These are phyloP conservation scores for Epinotia bilunana DNA, from an alignment of 2,888 invertebrate species.

Conservation along the genomic window DNA sequence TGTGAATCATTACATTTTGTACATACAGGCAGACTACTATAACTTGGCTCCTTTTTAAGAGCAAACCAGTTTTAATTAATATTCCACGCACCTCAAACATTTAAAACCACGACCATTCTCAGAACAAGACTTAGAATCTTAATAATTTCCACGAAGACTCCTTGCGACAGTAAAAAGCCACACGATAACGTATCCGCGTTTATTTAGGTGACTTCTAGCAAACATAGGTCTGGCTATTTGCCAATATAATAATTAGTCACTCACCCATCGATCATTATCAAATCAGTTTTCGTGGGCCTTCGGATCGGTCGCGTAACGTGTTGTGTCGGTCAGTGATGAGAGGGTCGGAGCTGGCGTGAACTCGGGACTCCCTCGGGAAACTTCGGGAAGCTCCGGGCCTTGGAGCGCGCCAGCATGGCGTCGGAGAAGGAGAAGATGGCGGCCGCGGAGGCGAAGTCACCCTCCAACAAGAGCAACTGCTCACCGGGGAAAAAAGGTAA, in stretches of 20 bases:
- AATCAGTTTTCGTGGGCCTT: constrained; percentile 59
- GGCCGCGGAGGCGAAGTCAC: constrained; percentile 76
- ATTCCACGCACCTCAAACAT: constrained; percentile 22
- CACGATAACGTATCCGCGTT: constrained; percentile 56
- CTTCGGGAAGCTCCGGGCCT: constrained; percentile 53
- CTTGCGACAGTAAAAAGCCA: constrained; percentile 28
- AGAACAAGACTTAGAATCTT: constrained; percentile 9
- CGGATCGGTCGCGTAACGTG: constrained; percentile 62
- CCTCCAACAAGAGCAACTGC: constrained; percentile 78
- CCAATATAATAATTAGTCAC: constrained; percentile 69
- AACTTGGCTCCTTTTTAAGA: constrained; percentile 13
- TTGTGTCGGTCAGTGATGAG: constrained; percentile 66
- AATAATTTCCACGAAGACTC: constrained; percentile 4
- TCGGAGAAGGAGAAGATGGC: constrained; percentile 82
- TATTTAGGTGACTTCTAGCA: constrained; percentile 61
- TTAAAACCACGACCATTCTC: constrained; percentile 31
- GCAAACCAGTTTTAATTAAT: constrained; percentile 30
- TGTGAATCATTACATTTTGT: not conserved
- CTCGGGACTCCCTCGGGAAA: constrained; percentile 53
- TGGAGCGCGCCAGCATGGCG: constrained; percentile 69
- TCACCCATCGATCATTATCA: constrained; percentile 73
- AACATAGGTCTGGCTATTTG: constrained; percentile 72
- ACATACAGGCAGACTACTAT: not conserved
- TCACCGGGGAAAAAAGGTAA: constrained; percentile 83
- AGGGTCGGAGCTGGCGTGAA: constrained; percentile 60